Base-by-base conservation (phyloP, 2,888 invertebrate species). In the Apamea epomidion region DNA sequence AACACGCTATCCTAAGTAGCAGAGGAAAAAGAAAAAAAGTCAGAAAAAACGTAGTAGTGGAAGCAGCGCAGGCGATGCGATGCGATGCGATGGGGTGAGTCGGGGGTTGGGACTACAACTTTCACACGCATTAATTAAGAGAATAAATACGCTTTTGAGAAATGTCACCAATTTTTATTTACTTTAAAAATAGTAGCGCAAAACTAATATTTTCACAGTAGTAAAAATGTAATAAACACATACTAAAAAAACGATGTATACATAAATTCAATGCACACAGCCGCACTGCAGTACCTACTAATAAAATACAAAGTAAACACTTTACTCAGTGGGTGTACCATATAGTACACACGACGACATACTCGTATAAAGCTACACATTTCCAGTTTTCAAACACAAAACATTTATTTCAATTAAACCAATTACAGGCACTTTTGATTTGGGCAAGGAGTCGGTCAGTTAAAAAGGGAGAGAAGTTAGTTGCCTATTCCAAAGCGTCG, bases 231-330 rank as follows among this genome's bases (percentile, higher is more conserved):
- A 48, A 71, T 25, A 72, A 12, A 45, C 12, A 48, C 48, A 48
- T 14, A 72, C 37, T 29, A 65, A 54, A 65, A 45, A 37, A 51
- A 60, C 25, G 7, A 45, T 67, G 42, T 78, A 32, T 48, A 71
- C 45, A 67, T 58, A 67, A 77, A 76, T 69, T 48, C 48, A 48
- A 14, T 29, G 51, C n/a, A 51, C 14, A 14, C 48, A 42, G 16
- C 78, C 69, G 78, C 73, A 83, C 32, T 83, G 83, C 83, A 83
- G 75, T 73, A 25, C 42, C 60, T 37, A 77, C 60, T 72, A 75
- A 81, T 76, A 16, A 80, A 76, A 76, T 42, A 10, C 51, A 54
- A n/a, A 69, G 54, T 51, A 45, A 69, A 78, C 65, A 69, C 29
- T 69, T 64, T 32, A 64, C 37, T 42, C 37, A 51, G 42, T 64